Base-by-base conservation (phyloP, 2,797 vertebrate genomes). In the Lindbergichthys nudifrons region DNA sequence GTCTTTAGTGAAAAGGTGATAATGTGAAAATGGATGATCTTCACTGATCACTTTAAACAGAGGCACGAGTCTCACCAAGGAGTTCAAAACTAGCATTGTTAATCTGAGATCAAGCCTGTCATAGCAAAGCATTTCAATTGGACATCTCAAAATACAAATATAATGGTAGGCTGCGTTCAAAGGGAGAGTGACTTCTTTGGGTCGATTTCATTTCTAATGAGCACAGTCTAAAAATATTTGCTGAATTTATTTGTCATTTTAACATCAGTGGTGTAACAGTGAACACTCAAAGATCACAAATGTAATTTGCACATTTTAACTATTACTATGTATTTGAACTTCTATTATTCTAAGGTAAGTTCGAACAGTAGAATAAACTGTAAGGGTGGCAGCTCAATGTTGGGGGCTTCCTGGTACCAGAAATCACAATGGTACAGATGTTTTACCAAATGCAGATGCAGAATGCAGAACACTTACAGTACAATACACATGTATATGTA, bases 201-300 rank as follows among this genome's bases (percentile, higher is more conserved):
- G 1, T 2, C 36, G 65, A 32, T 54, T 26, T 21, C 4, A 66
- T 69, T 52, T 70, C 45, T n/a, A 19, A 61, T 56, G 62, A 21
- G 3, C 66, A 36, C 32, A 9, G 26, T 26, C 26, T 26, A 26
- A 26, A 26, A 5, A 26, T 26, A 26, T 26, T 26, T 26, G 26
- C 26, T 26, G 26, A 26, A 26, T 26, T 1, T 26, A 26, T 26
- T 26, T 26, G 26, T 5, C 26, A 36, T 36, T 36, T 36, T 9
- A 36, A 36, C 6, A 36, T 36, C 57, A 1, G 4, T n/a, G 19
- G 41, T 23, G 41, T 60, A 21, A 61, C 61, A 65, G 19, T 66
- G 43, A 82, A 66, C 9, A 36, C 21, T 36, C 2, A 30, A 43
- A 43, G n/a, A 4, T 39, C 46, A 21, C 10, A 51, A n/a, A 15